A percentile compares a stretch with the other conserved stretches of the same genome.
Evolutionary conservation across 30 jellyfish, hydroid and myxozoan genomes (phyloP).

Genomic region (Hydractinia echinata): DNA sequence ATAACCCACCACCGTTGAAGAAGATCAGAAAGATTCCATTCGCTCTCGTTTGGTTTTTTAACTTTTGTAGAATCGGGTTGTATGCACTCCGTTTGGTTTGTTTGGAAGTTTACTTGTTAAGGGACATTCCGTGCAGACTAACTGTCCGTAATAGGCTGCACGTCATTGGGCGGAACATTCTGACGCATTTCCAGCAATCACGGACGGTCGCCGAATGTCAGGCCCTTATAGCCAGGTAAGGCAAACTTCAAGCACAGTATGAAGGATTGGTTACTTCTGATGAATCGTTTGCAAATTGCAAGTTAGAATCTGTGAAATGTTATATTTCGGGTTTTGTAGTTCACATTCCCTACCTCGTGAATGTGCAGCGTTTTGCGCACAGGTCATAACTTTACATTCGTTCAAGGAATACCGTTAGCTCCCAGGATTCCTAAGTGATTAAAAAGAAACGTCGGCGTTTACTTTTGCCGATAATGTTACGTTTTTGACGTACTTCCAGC

Average conservation of each 20-base stretch:
- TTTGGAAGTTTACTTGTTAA: constrained; percentile 51
- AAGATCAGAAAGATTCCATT: constrained; percentile 45
- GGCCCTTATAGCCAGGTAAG: constrained; percentile 67
- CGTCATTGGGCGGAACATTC: constrained; percentile 64
- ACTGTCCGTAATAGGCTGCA: constrained; percentile 64
- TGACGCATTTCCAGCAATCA: constrained; percentile 98
- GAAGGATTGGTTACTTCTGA: constrained; percentile 66
- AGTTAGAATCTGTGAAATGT: neutral
- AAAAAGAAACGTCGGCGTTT: constrained; percentile 52
- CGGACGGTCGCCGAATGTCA: constrained; percentile 55
- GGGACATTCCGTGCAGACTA: constrained; percentile 50
- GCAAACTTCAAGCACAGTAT: constrained; percentile 78
- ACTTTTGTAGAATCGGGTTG: constrained; percentile 39
- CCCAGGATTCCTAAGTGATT: constrained; percentile 88
- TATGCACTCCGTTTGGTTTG: constrained; percentile 61
- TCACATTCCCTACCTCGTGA: constrained; percentile 66
- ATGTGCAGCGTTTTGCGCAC: constrained; percentile 15
- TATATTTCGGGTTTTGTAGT: constrained; percentile 44
- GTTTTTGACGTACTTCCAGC: constrained; percentile 36
- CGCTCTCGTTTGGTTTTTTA: constrained; percentile 12
- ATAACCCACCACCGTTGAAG: constrained; percentile 34
- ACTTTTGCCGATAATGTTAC: constrained; percentile 75
- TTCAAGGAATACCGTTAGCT: constrained; percentile 94
- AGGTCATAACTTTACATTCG: constrained; percentile 54
- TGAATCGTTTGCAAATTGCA: constrained; percentile 55